phyloP scores from a whole-genome alignment of 2,888 invertebrate genomes.

The Andrena hattorfiana region DNA sequence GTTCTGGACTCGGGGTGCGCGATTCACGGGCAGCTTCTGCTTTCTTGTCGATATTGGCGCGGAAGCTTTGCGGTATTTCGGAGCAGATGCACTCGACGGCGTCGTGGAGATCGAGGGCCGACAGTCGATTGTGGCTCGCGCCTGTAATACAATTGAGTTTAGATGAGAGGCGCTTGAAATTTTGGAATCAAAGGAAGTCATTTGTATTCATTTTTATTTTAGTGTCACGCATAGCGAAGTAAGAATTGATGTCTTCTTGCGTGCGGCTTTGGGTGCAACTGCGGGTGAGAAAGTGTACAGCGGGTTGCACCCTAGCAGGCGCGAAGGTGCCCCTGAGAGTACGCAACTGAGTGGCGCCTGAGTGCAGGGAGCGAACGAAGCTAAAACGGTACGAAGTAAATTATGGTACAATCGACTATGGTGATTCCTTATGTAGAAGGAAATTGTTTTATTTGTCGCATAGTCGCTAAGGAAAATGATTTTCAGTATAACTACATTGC shows the following conservation, averaged over 20 bases:
- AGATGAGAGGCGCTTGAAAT: not conserved
- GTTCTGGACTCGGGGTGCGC: conserved; percentile 79
- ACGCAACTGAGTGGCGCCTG: conserved; percentile 65
- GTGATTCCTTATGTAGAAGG: too few relatives aligned
- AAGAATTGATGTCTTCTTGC: not conserved
- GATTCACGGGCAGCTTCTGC: conserved; percentile 71
- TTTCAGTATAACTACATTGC: too few relatives aligned
- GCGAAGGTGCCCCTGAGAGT: conserved; percentile 57
- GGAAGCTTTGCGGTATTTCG: conserved; percentile 77
- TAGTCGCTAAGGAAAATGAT: too few relatives aligned
- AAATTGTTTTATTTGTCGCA: too few relatives aligned
- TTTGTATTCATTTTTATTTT: not conserved
- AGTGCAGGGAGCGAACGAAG: not conserved
- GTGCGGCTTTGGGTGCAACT: not conserved
- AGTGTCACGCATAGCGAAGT: not conserved
- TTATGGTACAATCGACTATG: not conserved
- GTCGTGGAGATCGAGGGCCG: conserved; percentile 20
- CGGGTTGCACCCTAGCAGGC: conserved; percentile 47
- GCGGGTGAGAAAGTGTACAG: not conserved
- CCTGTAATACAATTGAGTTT: conserved; percentile 65
- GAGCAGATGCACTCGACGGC: conserved; percentile 77
- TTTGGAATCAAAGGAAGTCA: too few relatives aligned
- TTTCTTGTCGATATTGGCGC: conserved; percentile 75
- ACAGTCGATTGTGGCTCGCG: conserved; percentile 40
- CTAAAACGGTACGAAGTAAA: not conserved